Evolutionary conservation across 2,113 vertebrate species (phyloP).

Genomic region (Cebidichthys violaceus): DNA sequence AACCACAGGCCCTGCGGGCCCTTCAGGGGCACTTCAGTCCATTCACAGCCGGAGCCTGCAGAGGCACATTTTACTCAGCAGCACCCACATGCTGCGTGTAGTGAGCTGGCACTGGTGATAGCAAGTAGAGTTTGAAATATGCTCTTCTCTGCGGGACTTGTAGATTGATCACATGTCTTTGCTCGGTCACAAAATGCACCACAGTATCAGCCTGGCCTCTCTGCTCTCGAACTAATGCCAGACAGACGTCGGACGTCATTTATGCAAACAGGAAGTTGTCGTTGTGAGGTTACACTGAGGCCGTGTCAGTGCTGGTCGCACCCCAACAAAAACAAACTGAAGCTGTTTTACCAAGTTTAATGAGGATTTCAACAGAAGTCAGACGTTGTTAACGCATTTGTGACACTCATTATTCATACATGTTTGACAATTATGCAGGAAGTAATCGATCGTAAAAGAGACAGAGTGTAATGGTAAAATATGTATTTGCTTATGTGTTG

Average conservation of each 20-base stretch:
- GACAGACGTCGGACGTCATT: neutral
- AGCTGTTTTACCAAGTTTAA: constrained; percentile 1
- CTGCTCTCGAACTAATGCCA: neutral
- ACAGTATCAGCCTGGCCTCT: neutral
- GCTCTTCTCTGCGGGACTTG: neutral
- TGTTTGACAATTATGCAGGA: neutral
- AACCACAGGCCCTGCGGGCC: constrained; percentile 42
- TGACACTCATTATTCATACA: neutral
- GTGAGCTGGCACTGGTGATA: neutral
- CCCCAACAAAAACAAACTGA: neutral
- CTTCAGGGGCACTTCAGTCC: constrained; percentile 24
- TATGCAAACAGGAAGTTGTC: neutral
- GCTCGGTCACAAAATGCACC: neutral
- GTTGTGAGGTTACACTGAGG: constrained; percentile 4
- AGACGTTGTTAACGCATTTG: neutral
- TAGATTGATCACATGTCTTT: constrained; percentile 2
- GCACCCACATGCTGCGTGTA: constrained; percentile 13
- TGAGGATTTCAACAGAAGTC: neutral
- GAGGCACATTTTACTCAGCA: constrained; percentile 4
- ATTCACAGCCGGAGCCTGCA: constrained; percentile 58
- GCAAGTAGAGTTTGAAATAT: constrained; percentile 20
- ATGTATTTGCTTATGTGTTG: too few species aligned
- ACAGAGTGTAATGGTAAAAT: too few species aligned
- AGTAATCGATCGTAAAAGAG: neutral
- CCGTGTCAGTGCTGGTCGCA: neutral